Percentiles rank a stretch among this genome's conserved stretches.
These are phyloP conservation scores for Halcyon smyrnensis DNA, from an alignment of 2,797 vertebrate species.

Conservation along the genomic window DNA sequence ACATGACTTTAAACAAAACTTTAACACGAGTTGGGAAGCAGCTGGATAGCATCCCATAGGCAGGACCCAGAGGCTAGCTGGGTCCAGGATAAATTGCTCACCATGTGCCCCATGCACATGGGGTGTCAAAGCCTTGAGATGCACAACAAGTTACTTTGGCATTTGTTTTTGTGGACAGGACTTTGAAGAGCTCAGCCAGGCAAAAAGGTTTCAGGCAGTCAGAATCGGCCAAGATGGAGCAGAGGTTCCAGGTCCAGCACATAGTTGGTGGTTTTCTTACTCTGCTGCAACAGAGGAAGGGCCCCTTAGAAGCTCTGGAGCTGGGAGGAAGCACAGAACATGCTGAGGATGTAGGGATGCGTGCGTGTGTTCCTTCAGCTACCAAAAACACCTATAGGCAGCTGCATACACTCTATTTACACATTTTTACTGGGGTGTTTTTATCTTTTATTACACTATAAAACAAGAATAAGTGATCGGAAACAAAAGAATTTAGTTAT, in stretches of 20 bases:
- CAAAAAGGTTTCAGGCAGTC: neutral
- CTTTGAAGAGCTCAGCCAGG: neutral
- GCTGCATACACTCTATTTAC: neutral
- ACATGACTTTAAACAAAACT: neutral
- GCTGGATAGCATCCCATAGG: neutral
- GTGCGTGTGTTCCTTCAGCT: neutral
- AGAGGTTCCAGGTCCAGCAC: rapidly evolving
- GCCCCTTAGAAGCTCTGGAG: too few species aligned
- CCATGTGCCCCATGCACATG: too few species aligned
- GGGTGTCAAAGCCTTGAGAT: neutral
- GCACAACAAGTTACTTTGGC: rapidly evolving
- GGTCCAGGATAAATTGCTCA: neutral
- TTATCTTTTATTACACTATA: constrained; percentile 54
- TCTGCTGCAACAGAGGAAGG: neutral
- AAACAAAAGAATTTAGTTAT: constrained; percentile 62
- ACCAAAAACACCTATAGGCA: neutral
- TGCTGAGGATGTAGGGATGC: neutral
- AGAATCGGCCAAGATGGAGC: neutral
- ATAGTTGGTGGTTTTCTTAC: neutral
- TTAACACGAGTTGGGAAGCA: neutral
- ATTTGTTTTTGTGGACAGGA: neutral
- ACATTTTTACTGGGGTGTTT: constrained; percentile 40
- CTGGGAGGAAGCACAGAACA: neutral
- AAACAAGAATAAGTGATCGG: constrained; percentile 57
- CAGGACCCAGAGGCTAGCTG: neutral